Evolutionary conservation across 1,140 invertebrate species (phyloP), one percentile per base, ranked within the genome.

Genomic region (Delia radicum): DNA sequence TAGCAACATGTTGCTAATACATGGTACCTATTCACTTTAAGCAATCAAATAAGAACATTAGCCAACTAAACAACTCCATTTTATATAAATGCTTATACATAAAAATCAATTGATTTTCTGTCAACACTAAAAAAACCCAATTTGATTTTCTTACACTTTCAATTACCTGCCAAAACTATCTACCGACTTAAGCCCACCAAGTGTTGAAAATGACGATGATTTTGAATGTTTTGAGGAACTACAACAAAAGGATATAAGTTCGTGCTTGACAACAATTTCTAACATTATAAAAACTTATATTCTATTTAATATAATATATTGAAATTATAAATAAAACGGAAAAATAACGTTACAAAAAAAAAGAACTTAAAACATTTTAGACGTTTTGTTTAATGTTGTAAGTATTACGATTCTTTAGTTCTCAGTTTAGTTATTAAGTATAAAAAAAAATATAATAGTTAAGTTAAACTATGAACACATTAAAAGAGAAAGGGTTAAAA

Each of bases 1-100:
- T n/a, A 84, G 82, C 82, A 84, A 81, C 81, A 83, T 80, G 78
- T 82, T 83, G 80, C 63, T 48, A 62, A 26, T 6, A n/a, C n/a
- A n/a, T n/a, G n/a, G n/a, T n/a, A n/a, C n/a, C n/a, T n/a, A n/a
- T n/a, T n/a, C n/a, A n/a, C n/a, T n/a, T n/a, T n/a, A n/a, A 27
- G 72, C 72, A 31, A 10, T 8, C 37, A 29, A 65, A 37, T 31
- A 62, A 74, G 8, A 3, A 48, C 15, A 37, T 21, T 55, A 21
- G 1, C 0, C 46, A 55, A 48, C 42, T 33, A n/a, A n/a, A 37
- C 13, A 10, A 37, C 13, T 3, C 1, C 33, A 37, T 37, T 37
- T 37, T 37, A 37, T n/a, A n/a, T n/a, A n/a, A n/a, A 10, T 55
- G 8, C n/a, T 1, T 55, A 4, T 24, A 24, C 48, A 55, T 55